Evolutionary conservation across 2,113 vertebrate genomes (phyloP).

Genomic region (Lepidothrix coronata): DNA sequence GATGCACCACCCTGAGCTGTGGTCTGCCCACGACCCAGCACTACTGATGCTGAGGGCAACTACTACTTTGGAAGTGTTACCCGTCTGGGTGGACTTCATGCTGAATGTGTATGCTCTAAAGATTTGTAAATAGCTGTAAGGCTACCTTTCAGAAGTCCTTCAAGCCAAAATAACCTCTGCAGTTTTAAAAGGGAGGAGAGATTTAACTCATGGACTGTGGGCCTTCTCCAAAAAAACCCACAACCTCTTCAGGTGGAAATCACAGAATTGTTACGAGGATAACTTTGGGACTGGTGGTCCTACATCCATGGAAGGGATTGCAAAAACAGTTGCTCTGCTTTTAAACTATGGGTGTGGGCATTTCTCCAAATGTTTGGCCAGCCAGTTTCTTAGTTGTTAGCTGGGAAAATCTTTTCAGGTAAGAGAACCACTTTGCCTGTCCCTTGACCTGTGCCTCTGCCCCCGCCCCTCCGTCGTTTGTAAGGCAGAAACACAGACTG

Average conservation of each 20-base stretch:
- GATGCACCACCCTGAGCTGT: neutral
- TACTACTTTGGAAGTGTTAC: neutral
- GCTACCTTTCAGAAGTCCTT: neutral
- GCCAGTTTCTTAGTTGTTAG: neutral
- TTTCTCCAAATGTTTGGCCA: neutral
- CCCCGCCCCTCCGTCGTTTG: accelerated
- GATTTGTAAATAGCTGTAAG: neutral
- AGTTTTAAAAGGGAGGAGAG: neutral
- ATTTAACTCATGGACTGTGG: neutral
- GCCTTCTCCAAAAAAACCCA: accelerated
- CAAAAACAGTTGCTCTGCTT: neutral
- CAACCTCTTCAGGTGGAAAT: neutral
- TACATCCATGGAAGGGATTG: accelerated
- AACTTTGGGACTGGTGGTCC: neutral
- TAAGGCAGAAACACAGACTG: neutral
- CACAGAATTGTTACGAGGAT: neutral
- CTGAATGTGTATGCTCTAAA: neutral
- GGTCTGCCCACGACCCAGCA: neutral
- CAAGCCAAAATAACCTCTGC: neutral
- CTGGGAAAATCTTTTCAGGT: neutral
- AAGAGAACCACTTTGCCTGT: neutral
- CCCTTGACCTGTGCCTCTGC: neutral
- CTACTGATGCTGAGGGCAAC: accelerated
- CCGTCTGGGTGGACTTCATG: neutral
- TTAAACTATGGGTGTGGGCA: neutral